Base-by-base conservation (phyloP, 2,113 vertebrate species). In the Erythrocercus mccallii region DNA sequence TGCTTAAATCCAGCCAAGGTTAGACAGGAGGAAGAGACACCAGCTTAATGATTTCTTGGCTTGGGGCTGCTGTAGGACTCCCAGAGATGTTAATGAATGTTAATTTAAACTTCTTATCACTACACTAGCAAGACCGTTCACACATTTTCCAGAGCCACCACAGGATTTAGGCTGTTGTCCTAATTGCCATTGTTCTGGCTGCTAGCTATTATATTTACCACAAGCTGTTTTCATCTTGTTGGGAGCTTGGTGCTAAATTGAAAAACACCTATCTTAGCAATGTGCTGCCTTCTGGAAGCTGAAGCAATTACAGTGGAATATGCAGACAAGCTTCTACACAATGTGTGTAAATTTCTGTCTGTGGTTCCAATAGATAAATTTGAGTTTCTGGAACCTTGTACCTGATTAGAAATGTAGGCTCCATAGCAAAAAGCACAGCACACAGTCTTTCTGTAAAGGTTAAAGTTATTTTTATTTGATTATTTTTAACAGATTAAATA, bases 101-200 rank as follows among this genome's bases (percentile, higher is more conserved):
- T 92, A 95, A 96, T 94, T 88, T 88, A 79, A 93, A 82, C 68
- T 79, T 74, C 31, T 96, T 96, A 94, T 92, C 95, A 35, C 91
- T 87, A 85, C 37, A 84, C 82, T 97, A 94, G 85, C 70, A 92
- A 95, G 93, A 86, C 73, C 20, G 2, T 96, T 97, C 91, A 92
- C 95, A 94, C 94, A 2, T 91, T 87, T 94, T 92, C 66, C 68
- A 79, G 70, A 87, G 73, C 54, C 91, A 94, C 84, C 77, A 69
- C 78, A 87, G 92, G 94, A 86, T 91, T 95, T 90, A 94, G 92
- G 93, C 66, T 88, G 78, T 91, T 94, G 87, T 66, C 68, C 81
- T 96, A 97, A 97, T 94, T 94, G 90, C 92, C 76, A 96, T 96
- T 93, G 95, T 95, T 93, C 74, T 82, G 71, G 38, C 42, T 95